A percentile compares a stretch with the other conserved stretches of the same genome.
Conservation (phyloP, 1,140 invertebrate genomes). For the Gryon sp. region DNA sequence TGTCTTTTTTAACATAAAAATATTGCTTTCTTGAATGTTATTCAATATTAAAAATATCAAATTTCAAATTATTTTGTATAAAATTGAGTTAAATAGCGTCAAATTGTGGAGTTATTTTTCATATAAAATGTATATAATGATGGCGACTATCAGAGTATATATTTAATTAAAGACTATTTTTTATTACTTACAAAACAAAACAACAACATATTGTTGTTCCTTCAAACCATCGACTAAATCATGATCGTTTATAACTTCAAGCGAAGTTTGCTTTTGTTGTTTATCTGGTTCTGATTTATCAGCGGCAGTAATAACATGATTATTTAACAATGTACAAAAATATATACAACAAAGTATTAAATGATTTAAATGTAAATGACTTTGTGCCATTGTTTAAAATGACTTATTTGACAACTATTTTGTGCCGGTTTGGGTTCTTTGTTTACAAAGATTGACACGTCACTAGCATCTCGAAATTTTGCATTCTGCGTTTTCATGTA, state of each 20-base stretch:
- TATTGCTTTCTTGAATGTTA: no score
- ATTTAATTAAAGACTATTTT: no score
- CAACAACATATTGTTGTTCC: constrained; percentile 86
- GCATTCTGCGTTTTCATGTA: no score
- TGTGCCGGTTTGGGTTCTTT: neutral
- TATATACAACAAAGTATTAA: constrained; percentile 1
- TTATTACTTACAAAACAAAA: constrained; percentile 84
- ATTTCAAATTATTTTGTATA: no score
- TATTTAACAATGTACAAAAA: constrained; percentile 3
- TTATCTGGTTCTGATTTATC: no score
- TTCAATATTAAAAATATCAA: no score
- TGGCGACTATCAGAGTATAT: no score
- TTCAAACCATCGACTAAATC: constrained; percentile 86
- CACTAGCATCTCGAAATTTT: no score
- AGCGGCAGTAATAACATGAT: constrained; percentile 63
- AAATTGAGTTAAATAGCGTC: no score
- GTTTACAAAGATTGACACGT: neutral
- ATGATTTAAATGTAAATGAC: neutral
- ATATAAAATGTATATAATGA: neutral
- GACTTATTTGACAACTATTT: no score
- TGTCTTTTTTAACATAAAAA: no score
- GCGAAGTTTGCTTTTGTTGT: constrained; percentile 21
- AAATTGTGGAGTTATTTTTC: neutral
- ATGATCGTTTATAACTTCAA: constrained; percentile 84
- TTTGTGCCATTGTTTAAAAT: no score